Base-by-base conservation (phyloP, 2,888 invertebrate genomes). In the Stictocephala bisonia region DNA sequence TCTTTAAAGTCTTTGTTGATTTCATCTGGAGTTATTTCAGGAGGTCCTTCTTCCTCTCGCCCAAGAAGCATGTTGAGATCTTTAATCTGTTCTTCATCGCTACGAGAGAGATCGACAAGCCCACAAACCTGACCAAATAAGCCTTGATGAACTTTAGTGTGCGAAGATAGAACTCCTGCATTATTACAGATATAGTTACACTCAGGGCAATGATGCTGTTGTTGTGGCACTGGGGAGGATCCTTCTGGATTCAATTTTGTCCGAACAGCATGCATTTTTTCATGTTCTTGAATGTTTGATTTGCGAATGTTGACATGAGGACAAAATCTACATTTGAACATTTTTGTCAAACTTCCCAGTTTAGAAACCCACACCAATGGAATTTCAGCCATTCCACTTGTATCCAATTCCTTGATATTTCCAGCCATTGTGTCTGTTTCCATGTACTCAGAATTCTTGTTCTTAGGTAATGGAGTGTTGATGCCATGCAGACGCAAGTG, bases 271-370 rank as follows among this genome's bases (percentile, higher is more conserved):
- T 94, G 94, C 88, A 94, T 92, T 82, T 90, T 90, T 83, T 95
- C 94, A 83, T 96, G 95, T 80, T 93, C 92, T 29, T 90, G 89
- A 73, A 95, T 91, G 83, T 93, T 93, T 51, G 90, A 90, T 80
- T 92, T 90, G 64, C 93, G 87, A n/a, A 91, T 86, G 81, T 93
- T 93, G 13, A 94, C 91, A 82, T 93, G 93, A 0, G 95, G 94
- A 82, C 95, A 95, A 82, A 89, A 91, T 29, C 92, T 88, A 82
- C 95, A 96, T 82, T 93, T 93, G 82, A 91, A 91, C 90, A 95
- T 93, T 84, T 94, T 94, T 67, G 90, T 89, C 74, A 93, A 90
- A 70, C 90, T 89, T 13, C 90, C 90, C 75, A 88, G 88, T 41
- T 90, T 90, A 0, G 91, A 90, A 0, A 93, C 91, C 91, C 93